These are phyloP conservation scores for Aurelia aurita DNA, from an alignment of 30 jellyfish, hydroid and myxozoan species.

Conservation along the genomic window DNA sequence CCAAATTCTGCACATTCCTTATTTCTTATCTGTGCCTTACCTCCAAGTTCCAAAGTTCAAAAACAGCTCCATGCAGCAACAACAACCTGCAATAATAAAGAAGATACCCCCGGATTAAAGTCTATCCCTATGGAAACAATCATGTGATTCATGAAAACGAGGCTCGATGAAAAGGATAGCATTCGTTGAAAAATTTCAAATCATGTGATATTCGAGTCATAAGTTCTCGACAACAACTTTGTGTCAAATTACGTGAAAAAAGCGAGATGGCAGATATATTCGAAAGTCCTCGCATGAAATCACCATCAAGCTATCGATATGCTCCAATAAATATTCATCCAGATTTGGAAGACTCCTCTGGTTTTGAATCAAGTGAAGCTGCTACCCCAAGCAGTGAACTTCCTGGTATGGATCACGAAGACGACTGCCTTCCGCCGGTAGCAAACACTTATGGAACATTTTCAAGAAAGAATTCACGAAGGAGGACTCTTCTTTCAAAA, in stretches of 20 bases:
- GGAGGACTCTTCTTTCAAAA: slow-evolving; percentile 48
- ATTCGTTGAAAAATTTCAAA: no score
- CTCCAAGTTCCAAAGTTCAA: no score
- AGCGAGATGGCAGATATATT: slow-evolving; percentile 31
- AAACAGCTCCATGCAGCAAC: no score
- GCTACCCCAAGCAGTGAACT: slow-evolving; percentile 18
- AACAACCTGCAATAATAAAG: no score
- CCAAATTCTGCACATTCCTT: no score
- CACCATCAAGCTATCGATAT: slow-evolving; percentile 28
- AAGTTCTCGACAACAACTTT: background rate
- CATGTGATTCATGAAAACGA: no score
- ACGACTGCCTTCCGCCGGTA: slow-evolving; percentile 73
- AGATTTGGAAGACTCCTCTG: slow-evolving; percentile 12
- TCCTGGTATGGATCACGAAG: slow-evolving; percentile 56
- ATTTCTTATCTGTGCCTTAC: no score
- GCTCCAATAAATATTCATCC: slow-evolving; percentile 34
- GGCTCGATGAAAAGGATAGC: no score
- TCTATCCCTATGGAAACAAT: no score
- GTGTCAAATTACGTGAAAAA: background rate
- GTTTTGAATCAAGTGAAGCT: slow-evolving; percentile 43
- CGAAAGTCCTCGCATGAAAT: slow-evolving; percentile 12
- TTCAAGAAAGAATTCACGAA: slow-evolving; percentile 38
- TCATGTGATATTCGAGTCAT: background rate
- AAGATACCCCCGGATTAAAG: no score
- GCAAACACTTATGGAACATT: slow-evolving; percentile 38